Evolutionary conservation across 2,797 vertebrate genomes (phyloP).

Genomic region (Hydrophis major): DNA sequence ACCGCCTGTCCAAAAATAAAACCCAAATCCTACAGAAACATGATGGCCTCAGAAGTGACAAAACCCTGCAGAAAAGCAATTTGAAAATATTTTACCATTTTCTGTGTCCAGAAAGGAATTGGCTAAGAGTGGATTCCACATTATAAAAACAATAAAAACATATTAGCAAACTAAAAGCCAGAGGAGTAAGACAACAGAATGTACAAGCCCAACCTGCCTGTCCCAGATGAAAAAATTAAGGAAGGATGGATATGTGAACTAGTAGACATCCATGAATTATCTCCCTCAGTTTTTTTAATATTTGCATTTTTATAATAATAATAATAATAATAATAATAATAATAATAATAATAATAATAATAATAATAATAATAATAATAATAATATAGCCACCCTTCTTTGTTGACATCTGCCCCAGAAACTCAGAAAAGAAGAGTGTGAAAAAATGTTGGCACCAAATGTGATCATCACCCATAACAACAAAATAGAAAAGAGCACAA

Average conservation of each 20-base stretch:
- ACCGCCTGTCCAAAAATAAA: not conserved
- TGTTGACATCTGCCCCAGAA: not conserved
- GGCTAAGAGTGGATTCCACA: not conserved
- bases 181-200: not conserved
- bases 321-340: not conserved
- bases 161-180: not conserved
- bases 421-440: not conserved
- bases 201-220: not conserved
- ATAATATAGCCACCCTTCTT: not conserved
- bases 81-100: not conserved
- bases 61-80: not conserved
- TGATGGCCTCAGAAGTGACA: not conserved
- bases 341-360: no score
- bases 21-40: not conserved
- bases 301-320: not conserved
- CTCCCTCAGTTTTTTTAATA: not conserved
- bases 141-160: not conserved
- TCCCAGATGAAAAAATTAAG: not conserved
- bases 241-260: not conserved
- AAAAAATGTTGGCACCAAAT: not conserved
- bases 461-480: not conserved
- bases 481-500: not conserved
- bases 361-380: not conserved
- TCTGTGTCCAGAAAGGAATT: not conserved
- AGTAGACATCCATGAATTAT: not conserved